Conservation (phyloP, 1,140 invertebrate species). For the Drosophila fuyamai region DNA sequence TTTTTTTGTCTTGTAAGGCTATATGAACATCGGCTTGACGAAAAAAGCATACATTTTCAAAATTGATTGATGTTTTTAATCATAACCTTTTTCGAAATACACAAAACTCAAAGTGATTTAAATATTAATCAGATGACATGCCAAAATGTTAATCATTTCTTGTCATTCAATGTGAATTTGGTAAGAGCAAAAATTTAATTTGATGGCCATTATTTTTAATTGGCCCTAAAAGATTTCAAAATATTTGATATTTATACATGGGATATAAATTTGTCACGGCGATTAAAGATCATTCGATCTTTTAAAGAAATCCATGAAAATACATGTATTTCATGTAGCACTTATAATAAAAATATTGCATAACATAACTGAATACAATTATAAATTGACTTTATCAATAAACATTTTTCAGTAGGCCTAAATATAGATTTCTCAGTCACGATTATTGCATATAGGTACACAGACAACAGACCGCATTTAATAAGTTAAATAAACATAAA, state of each 20-base stretch:
- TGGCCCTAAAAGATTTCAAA: no score
- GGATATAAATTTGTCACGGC: not conserved
- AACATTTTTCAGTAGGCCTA: constrained; percentile 35
- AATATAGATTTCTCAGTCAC: constrained; percentile 5
- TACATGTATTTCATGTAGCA: not conserved
- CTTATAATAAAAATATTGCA: not conserved
- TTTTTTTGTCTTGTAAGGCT: no score
- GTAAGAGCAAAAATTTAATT: no score
- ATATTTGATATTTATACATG: no score
- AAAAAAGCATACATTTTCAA: not conserved
- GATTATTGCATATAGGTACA: constrained; percentile 4
- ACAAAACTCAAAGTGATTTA: no score
- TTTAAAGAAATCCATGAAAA: not conserved
- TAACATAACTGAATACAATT: constrained; percentile 2
- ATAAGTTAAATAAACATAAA: constrained; percentile 12
- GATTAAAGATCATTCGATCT: not conserved
- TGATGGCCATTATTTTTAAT: no score
- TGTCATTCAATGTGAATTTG: not conserved
- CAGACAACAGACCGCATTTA: constrained; percentile 32
- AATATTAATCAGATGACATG: no score
- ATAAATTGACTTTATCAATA: constrained; percentile 1
- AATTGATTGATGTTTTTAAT: not conserved
- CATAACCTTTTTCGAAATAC: not conserved
- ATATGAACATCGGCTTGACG: no score
- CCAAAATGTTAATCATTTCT: no score